Evolutionary conservation across 2,888 invertebrate genomes (phyloP).

Genomic region (Trichacis sp.): DNA sequence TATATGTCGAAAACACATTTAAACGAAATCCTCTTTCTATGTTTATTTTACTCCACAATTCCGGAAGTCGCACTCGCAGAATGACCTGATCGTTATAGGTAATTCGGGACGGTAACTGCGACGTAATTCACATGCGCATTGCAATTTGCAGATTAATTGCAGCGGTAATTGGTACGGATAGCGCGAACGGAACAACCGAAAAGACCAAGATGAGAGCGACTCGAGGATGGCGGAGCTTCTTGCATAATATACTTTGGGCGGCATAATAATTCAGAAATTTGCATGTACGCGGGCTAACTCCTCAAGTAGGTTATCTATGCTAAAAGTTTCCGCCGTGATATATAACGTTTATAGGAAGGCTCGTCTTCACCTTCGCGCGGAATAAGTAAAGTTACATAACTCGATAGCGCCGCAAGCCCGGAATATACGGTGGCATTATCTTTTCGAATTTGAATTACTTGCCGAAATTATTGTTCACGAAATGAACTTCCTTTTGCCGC

Average conservation of each 20-base stretch:
- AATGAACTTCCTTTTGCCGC: not conserved
- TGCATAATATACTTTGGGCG: slow-evolving; percentile 56
- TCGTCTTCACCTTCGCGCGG: slow-evolving; percentile 40
- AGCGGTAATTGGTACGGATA: slow-evolving; percentile 38
- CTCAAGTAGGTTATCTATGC: slow-evolving; percentile 70
- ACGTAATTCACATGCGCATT: slow-evolving; percentile 24
- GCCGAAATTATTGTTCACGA: slow-evolving; percentile 40
- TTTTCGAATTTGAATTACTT: slow-evolving; percentile 60
- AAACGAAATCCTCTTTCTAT: no score
- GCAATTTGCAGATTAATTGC: slow-evolving; percentile 42
- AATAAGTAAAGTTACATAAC: slow-evolving; percentile 54
- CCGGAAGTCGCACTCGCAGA: no score
- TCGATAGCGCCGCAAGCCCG: slow-evolving; percentile 41
- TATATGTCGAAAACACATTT: no score
- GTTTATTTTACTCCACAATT: no score
- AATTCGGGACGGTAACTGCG: no score
- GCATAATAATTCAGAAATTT: slow-evolving; percentile 69
- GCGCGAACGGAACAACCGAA: slow-evolving; percentile 26
- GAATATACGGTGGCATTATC: slow-evolving; percentile 54
- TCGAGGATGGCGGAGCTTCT: slow-evolving; percentile 32
- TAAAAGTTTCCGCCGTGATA: slow-evolving; percentile 64
- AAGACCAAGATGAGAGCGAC: slow-evolving; percentile 33
- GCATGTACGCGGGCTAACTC: slow-evolving; percentile 69
- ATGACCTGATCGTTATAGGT: no score
- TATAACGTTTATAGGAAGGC: slow-evolving; percentile 56